phyloP scores from a whole-genome alignment of 1,140 invertebrate genomes.

The Drosophila pandora region DNA sequence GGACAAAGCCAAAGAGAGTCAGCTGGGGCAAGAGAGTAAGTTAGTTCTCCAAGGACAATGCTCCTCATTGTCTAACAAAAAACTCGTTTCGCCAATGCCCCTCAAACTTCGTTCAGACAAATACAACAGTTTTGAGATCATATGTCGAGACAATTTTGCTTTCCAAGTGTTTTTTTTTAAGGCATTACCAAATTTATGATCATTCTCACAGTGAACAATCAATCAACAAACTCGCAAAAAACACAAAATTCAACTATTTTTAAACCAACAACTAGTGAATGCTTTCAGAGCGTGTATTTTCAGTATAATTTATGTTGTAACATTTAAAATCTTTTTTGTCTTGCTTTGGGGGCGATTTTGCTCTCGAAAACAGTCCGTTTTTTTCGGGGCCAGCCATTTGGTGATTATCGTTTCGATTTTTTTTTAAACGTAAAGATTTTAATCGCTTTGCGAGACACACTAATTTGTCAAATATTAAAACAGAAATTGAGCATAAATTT shows the following conservation, averaged over 20 bases:
- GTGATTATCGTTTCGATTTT: slow-evolving; percentile 23
- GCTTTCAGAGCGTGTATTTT: slow-evolving; percentile 46
- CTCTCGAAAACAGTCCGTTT: slow-evolving; percentile 24
- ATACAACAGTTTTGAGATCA: slow-evolving; percentile 9
- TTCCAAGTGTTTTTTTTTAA: slow-evolving; percentile 14
- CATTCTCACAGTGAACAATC: slow-evolving; percentile 69
- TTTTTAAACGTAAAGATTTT: slow-evolving; percentile 61
- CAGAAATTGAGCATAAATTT: slow-evolving; percentile 39
- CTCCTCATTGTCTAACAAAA: slow-evolving; percentile 15
- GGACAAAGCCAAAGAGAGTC: slow-evolving; percentile 19
- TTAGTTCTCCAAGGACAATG: slow-evolving; percentile 7
- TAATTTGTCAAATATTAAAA: slow-evolving; percentile 75
- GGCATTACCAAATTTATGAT: slow-evolving; percentile 56
- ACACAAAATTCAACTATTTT: slow-evolving; percentile 61
- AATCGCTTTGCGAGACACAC: slow-evolving; percentile 54
- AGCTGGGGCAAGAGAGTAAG: not conserved
- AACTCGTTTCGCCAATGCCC: slow-evolving; percentile 29
- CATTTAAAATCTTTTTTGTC: slow-evolving; percentile 52
- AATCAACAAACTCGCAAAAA: slow-evolving; percentile 63
- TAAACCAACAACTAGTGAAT: slow-evolving; percentile 63
- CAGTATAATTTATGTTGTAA: slow-evolving; percentile 58
- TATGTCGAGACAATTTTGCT: slow-evolving; percentile 4
- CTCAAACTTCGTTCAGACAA: slow-evolving; percentile 18
- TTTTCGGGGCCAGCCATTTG: slow-evolving; percentile 26
- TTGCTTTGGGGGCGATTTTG: slow-evolving; percentile 28